These are phyloP conservation scores for Liasis olivaceus DNA, from an alignment of 2,797 vertebrate species.

Conservation along the genomic window DNA sequence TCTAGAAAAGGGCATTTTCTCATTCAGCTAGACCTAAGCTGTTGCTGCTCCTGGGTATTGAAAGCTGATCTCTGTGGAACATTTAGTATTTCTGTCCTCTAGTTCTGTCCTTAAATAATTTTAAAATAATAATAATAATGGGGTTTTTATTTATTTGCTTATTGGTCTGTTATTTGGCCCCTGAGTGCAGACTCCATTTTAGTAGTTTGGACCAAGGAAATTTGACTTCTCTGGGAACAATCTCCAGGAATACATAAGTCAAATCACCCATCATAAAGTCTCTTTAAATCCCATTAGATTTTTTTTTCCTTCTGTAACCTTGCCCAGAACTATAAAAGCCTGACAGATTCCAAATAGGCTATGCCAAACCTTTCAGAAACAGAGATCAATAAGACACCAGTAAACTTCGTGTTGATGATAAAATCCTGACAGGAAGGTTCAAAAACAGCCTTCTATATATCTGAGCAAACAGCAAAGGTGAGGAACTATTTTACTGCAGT, in stretches of 20 bases:
- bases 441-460: not conserved
- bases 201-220: not conserved
- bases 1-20: not conserved
- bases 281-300: slow-evolving; percentile 18
- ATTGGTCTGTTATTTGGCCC: not conserved
- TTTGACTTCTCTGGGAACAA: slow-evolving; percentile 6
- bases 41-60: not conserved
- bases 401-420: slow-evolving; percentile 14
- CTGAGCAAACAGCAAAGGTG: not conserved
- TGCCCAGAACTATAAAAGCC: not conserved
- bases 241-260: not conserved
- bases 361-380: not conserved
- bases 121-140: not conserved
- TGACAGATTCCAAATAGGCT: not conserved
- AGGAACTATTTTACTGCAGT: not conserved
- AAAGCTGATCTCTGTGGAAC: not conserved
- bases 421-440: slow-evolving; percentile 2
- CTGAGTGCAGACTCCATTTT: not conserved
- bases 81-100: not conserved
- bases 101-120: not conserved
- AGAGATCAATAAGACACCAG: not conserved
- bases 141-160: not conserved
- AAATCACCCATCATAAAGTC: slow-evolving; percentile 6
- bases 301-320: not conserved
- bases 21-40: not conserved